Evolutionary conservation across 2,888 invertebrate genomes (phyloP), one percentile per base, ranked within the genome.

Genomic region (Bombyx huttoni): DNA sequence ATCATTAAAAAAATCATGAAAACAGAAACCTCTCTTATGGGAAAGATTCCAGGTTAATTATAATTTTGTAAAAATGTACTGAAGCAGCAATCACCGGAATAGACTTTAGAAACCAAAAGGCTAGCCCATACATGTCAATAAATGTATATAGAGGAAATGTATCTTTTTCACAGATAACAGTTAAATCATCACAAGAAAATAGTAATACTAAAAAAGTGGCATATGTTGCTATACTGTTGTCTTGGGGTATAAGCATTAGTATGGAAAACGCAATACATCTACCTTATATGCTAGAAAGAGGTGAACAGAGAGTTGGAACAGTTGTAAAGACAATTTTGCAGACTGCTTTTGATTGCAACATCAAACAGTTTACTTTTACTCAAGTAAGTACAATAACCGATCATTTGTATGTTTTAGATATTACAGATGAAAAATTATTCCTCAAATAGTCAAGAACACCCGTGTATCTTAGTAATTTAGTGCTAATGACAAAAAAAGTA

Each of bases 331-430:
- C 67, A 13, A 70, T 73, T 0, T 55, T 89, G 51, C 78, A 78
- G 52, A 78, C 64, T 35, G 62, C 87, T 51, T 90, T 89, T 78
- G 89, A 89, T 58, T 88, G 89, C 54, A 79, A 74, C 52, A 83
- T 89, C 13, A 76, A 70, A 55, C 83, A 78, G 14, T 78, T 75
- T 53, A 60, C 51, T 63, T 86, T 89, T 62, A 78, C 80, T 48
- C 85, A 89, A 81, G 88, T 89, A 70, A 54, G 13, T 48, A 46
- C 47, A 9, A 14, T 35, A 5, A 35, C 49, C 12, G 12, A 47
- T 47, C 9, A 13, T 48, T 35, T 6, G 34, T 9, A 34, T n/a
- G 0, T 33, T n/a, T 10, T 49, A 40, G 13, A n/a, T 46, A 34
- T 5, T 1, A 8, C 34, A 12, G 24, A 24, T 24, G 24, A 5